phyloP scores from a whole-genome alignment of 1,140 invertebrate genomes.

The Drosophila simulans region DNA sequence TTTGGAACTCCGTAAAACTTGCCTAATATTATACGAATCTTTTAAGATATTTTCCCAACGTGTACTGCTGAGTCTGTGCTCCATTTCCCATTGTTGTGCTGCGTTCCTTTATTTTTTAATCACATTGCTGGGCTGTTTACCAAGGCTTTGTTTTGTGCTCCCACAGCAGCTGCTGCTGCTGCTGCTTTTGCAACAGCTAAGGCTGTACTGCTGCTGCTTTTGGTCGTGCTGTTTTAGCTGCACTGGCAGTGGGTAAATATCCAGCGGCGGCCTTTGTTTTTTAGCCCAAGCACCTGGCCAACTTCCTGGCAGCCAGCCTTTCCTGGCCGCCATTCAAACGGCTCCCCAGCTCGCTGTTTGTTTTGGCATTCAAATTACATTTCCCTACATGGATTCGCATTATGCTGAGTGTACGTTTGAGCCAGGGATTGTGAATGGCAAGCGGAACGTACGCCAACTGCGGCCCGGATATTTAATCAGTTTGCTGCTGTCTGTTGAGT shows the following conservation, averaged over 20 bases:
- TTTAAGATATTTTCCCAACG: slow-evolving; percentile 7
- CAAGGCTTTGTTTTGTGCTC: slow-evolving; percentile 41
- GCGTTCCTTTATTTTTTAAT: slow-evolving; percentile 60
- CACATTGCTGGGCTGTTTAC: slow-evolving; percentile 59
- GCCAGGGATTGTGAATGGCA: slow-evolving; percentile 20
- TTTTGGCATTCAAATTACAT: slow-evolving; percentile 77
- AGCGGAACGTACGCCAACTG: slow-evolving; percentile 27
- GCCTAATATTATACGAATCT: too few species aligned
- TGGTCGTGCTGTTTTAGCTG: slow-evolving; percentile 25
- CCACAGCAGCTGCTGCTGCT: slow-evolving; percentile 1
- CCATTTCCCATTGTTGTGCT: slow-evolving; percentile 54
- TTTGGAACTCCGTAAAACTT: neutral
- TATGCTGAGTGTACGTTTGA: slow-evolving; percentile 57
- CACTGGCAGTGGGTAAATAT: slow-evolving; percentile 47
- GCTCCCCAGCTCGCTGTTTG: slow-evolving; percentile 53
- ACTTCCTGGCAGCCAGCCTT: slow-evolving; percentile 38
- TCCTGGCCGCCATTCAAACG: slow-evolving; percentile 26
- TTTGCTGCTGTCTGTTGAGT: slow-evolving; percentile 41
- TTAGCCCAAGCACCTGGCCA: slow-evolving; percentile 53
- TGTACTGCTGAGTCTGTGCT: slow-evolving; percentile 22
- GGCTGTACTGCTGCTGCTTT: slow-evolving; percentile 2
- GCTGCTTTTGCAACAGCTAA: neutral
- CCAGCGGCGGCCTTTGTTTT: slow-evolving; percentile 67
- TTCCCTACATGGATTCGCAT: slow-evolving; percentile 66
- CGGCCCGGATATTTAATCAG: slow-evolving; percentile 79